Evolutionary conservation across 2,113 vertebrate genomes (phyloP).

Genomic region (Marcusenius ussheri): DNA sequence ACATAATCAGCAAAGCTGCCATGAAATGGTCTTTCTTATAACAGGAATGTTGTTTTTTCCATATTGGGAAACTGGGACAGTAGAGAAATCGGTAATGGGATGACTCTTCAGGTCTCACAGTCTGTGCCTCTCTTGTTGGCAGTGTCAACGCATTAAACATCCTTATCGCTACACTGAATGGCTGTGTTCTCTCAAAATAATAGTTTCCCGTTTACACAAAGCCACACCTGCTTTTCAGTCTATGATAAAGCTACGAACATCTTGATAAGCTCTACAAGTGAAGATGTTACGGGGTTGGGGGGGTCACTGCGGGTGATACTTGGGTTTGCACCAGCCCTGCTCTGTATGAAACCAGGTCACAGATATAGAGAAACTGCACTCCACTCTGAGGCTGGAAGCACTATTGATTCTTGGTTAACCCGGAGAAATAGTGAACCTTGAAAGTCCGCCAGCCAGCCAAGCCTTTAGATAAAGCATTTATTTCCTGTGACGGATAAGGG

Average conservation of each 20-base stretch:
- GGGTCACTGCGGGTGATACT: not conserved
- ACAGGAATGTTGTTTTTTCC: not conserved
- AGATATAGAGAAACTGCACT: not conserved
- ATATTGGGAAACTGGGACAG: not conserved
- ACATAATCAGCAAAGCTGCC: not conserved
- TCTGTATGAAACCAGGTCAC: not conserved
- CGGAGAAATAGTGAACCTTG: slow-evolving; percentile 45
- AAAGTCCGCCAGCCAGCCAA: slow-evolving; percentile 28
- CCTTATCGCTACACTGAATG: not conserved
- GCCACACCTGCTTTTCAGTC: not conserved
- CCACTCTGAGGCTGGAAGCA: slow-evolving; percentile 12
- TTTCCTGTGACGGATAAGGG: slow-evolving; percentile 54
- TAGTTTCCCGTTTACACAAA: not conserved
- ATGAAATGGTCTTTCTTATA: not conserved
- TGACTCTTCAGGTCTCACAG: not conserved
- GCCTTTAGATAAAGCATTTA: slow-evolving; percentile 51
- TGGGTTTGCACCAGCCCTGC: not conserved
- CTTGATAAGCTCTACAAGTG: not conserved
- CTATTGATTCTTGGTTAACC: slow-evolving; percentile 80
- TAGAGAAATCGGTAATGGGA: not conserved
- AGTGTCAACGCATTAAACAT: not conserved
- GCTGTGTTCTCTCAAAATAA: not conserved
- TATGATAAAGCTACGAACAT: not conserved
- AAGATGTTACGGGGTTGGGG: not conserved
- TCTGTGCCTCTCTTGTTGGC: not conserved